Evolutionary conservation across 53 echinoderm and acorn worm species (phyloP), one percentile per base, ranked within the genome.

Genomic region (Hippasteria phrygiana): DNA sequence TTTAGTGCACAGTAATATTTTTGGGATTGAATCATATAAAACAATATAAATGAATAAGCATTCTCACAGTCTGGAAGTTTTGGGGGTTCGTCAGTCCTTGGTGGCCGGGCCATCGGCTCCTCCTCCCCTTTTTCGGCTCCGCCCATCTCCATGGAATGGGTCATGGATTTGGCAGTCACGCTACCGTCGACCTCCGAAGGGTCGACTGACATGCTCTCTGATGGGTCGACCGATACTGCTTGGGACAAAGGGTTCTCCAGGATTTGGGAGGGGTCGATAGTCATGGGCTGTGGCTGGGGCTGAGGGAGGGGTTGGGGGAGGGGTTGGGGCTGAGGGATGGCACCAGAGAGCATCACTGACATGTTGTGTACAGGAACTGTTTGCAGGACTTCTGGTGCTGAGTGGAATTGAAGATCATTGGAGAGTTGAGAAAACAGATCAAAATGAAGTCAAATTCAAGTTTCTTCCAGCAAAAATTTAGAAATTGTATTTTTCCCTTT

Each of bases 271-370:
- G 29, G 69, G 54, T 85, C 38, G 43, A 53, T 71, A 37, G 71
- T 51, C 50, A 72, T 18, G 5, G 39, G 35, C 13, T 22, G 9
- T 31, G 32, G 33, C 18, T 0, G 59, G 2, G 34, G 79, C 37
- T 29, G n/a, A 45, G 82, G 66, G 11, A 64, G 29, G 31, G 16
- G 9, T 31, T 64, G 64, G 35, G 48, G 59, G 2, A 64, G 33
- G 37, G 32, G 33, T 31, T 0, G 59, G 2, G 34, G 79, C 37
- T 29, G n/a, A 45, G 82, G 66, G 11, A 64, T 45, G 31, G 9
- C 46, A 28, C 82, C 66, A 16, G 82, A 82, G n/a, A 82, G 43
- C 82, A 82, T 82, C 32, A 32, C 82, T 22, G 45, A 43, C 0
- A 66, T 65, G 31, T 82, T 46, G 65, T 34, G 27, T 17, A 82